Evolutionary conservation across 2,797 vertebrate genomes (phyloP).

Genomic region (Parauchenoglanis ngamensis): DNA sequence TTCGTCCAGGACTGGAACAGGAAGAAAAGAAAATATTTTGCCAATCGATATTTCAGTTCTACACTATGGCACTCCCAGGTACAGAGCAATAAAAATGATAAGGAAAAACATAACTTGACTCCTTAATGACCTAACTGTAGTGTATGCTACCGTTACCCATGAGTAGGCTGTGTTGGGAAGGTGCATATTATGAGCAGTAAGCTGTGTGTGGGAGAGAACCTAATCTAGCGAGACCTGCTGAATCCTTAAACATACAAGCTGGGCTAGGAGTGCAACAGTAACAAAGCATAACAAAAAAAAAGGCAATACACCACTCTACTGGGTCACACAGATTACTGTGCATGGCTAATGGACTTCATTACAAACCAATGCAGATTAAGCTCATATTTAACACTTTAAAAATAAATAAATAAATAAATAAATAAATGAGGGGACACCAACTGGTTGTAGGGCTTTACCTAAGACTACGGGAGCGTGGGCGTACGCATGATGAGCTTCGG

Average conservation of each 20-base stretch:
- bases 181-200: slow-evolving; percentile 17
- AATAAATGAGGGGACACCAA: slow-evolving; percentile 19
- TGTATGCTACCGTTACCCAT: background rate
- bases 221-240: slow-evolving; percentile 38
- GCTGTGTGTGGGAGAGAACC: slow-evolving; percentile 33
- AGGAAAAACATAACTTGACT: background rate
- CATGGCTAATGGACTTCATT: background rate
- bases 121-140: background rate
- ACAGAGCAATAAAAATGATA: background rate
- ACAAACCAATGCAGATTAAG: background rate
- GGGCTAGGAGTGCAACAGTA: background rate
- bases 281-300: slow-evolving; percentile 1
- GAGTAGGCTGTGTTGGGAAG: slow-evolving; percentile 7
- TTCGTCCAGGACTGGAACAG: slow-evolving; percentile 85
- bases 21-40: background rate
- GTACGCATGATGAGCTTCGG: slow-evolving; percentile 79
- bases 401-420: background rate
- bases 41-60: background rate
- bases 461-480: slow-evolving; percentile 92
- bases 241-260: slow-evolving; percentile 10
- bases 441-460: slow-evolving; percentile 76
- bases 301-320: background rate
- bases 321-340: background rate
- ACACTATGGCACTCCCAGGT: background rate
- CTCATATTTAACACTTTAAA: background rate